Evolutionary conservation across 2,797 vertebrate genomes (phyloP).

Genomic region (Lutjanus argentimaculatus): DNA sequence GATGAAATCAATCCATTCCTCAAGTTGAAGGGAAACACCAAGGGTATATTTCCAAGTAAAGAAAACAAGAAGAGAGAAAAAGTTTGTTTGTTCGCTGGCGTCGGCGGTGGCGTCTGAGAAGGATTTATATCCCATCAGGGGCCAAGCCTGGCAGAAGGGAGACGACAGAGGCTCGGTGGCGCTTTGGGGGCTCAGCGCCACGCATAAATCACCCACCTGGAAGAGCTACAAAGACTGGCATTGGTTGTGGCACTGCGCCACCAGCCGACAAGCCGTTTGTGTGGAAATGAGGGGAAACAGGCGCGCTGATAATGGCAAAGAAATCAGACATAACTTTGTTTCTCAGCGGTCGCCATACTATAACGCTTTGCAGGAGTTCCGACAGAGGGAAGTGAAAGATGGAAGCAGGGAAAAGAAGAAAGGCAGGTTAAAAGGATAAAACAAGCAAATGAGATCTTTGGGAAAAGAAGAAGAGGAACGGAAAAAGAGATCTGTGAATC

Average conservation of each 20-base stretch:
- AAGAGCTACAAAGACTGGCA: constrained; percentile 72
- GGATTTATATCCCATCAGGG: constrained; percentile 73
- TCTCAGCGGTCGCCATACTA: constrained; percentile 7
- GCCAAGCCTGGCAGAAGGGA: constrained; percentile 76
- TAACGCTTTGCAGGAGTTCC: constrained; percentile 6
- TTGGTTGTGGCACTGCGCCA: constrained; percentile 61
- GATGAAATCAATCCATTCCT: constrained; percentile 39
- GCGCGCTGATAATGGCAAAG: constrained; percentile 49
- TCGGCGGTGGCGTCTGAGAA: constrained; percentile 47
- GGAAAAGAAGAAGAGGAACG: background rate
- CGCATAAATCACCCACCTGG: constrained; percentile 83
- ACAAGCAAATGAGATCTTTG: background rate
- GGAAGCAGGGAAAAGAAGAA: constrained; percentile 8
- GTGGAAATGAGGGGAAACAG: constrained; percentile 71
- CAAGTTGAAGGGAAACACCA: constrained; percentile 28
- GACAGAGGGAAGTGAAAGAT: constrained; percentile 21
- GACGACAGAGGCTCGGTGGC: constrained; percentile 64
- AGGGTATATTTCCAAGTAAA: constrained; percentile 39
- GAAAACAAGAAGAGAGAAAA: constrained; percentile 48
- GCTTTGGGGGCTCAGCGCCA: constrained; percentile 68
- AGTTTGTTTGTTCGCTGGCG: constrained; percentile 60
- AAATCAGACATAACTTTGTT: constrained; percentile 39
- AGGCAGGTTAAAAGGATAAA: background rate
- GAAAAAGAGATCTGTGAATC: constrained; percentile 33
- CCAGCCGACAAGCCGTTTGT: constrained; percentile 58